Conservation (phyloP, 2,888 invertebrate genomes). For the Panorpa germanica region DNA sequence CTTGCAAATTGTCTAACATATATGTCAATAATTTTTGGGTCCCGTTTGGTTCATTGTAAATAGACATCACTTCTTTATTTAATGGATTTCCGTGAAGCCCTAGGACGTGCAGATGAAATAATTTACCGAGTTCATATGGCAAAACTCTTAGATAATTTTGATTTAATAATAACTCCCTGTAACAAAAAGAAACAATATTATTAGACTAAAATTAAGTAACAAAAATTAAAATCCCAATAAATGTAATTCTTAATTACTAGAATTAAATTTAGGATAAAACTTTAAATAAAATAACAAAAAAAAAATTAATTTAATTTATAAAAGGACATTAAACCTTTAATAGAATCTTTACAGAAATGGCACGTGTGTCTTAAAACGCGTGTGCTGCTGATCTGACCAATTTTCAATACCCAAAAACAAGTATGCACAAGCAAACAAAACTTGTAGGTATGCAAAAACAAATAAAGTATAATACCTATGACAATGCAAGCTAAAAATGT, state of each 20-base stretch:
- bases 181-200: slow-evolving; percentile 17
- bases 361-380: too few relatives aligned
- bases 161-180: slow-evolving; percentile 81
- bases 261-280: too few relatives aligned
- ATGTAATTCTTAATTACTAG: too few relatives aligned
- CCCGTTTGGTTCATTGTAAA: slow-evolving; percentile 87
- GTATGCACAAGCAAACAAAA: too few relatives aligned
- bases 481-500: too few relatives aligned
- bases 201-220: slow-evolving; percentile 12
- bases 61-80: slow-evolving; percentile 74
- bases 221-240: slow-evolving; percentile 8
- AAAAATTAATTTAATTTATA: slow-evolving; percentile 5
- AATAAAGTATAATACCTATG: too few relatives aligned
- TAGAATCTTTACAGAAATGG: neutral
- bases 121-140: slow-evolving; percentile 92
- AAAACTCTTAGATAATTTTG: slow-evolving; percentile 86
- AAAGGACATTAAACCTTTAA: slow-evolving; percentile 1
- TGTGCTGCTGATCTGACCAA: too few relatives aligned
- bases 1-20: slow-evolving; percentile 91
- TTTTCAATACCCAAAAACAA: too few relatives aligned
- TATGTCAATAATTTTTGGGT: slow-evolving; percentile 85
- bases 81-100: slow-evolving; percentile 90
- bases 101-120: slow-evolving; percentile 87
- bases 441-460: too few relatives aligned
- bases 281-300: slow-evolving; percentile 4